Evolutionary conservation across 2,888 invertebrate species (phyloP), one percentile per base, ranked within the genome.

Genomic region (Eulithis testata): DNA sequence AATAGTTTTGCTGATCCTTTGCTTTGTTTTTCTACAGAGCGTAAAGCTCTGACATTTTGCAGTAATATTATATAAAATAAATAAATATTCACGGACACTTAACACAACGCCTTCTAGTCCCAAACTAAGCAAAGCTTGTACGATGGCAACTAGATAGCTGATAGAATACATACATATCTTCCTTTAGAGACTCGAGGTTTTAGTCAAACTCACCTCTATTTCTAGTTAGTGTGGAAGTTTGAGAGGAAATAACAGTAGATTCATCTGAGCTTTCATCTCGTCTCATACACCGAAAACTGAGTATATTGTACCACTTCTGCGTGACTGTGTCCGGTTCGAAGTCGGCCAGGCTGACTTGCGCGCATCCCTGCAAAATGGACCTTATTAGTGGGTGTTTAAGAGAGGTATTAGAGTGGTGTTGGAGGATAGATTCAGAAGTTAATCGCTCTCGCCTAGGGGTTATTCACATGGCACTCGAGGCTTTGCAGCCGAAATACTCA

Each of bases 261-360:
- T 99, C 99, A 85, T 99, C 99, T 31, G 98, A 98, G 76, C 98
- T 98, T 86, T 99, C 99, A 83, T 99, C 99, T 84, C 96, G 91
- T 49, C 90, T 82, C 86, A 91, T 88, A 73, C 88, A 88, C 36
- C 89, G 82, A 77, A 89, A 89, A 86, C 97, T 97, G 61, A 99
- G 94, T 70, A 99, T 96, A 84, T 99, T 99, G 94, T 99, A 99
- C 99, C 99, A 99, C 86, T 97, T 97, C 74, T 95, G 91, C 12
- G 97, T 96, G 51, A 96, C 95, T 7, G 94, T 93, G 72, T 97
- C 97, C 0, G 97, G 95, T 81, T 97, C 97, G 87, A 98, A 99
- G 89, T 99, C 98, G 54, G 99, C 99, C 79, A 99, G 93, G 85
- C 98, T 98, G 70, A 99, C 97, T 95, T 99, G 98, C 60, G 97